phyloP scores from a whole-genome alignment of 1,140 invertebrate species.

The Globodera rostochiensis region DNA sequence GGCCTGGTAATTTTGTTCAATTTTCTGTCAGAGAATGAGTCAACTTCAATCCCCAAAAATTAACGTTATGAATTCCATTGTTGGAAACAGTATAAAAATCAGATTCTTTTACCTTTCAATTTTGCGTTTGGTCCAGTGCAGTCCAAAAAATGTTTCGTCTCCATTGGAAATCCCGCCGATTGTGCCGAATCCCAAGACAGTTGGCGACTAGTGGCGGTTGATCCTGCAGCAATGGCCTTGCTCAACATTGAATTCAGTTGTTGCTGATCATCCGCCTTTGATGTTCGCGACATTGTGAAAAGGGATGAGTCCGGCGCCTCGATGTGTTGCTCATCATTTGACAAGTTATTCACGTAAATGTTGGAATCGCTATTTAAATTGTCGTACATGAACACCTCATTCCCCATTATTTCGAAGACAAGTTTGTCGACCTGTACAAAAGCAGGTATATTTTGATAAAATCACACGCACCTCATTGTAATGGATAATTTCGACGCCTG shows the following conservation, averaged over 20 bases:
- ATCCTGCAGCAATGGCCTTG: not conserved
- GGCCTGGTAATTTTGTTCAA: too few relatives aligned
- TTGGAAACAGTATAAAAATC: too few relatives aligned
- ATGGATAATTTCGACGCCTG: constrained; percentile 20
- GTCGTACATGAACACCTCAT: constrained; percentile 10
- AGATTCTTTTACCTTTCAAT: too few relatives aligned
- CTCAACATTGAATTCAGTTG: constrained; percentile 15
- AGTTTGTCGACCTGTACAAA: constrained; percentile 24
- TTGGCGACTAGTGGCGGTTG: not conserved
- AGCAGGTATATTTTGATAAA: not conserved
- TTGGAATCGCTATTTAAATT: not conserved
- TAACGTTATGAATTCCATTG: too few relatives aligned
- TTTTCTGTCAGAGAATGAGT: too few relatives aligned
- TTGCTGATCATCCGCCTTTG: not conserved
- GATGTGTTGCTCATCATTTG: not conserved
- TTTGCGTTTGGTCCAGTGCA: not conserved
- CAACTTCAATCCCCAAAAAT: too few relatives aligned
- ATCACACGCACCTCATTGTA: constrained; percentile 22
- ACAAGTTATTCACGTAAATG: constrained; percentile 2
- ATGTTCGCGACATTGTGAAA: not conserved
- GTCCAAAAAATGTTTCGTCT: not conserved
- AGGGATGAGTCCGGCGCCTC: not conserved
- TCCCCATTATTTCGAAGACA: constrained; percentile 37
- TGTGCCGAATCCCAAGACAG: not conserved
- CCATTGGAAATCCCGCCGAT: not conserved